phyloP scores from a whole-genome alignment of 2,888 invertebrate genomes.

The Lepidonotus clava region DNA sequence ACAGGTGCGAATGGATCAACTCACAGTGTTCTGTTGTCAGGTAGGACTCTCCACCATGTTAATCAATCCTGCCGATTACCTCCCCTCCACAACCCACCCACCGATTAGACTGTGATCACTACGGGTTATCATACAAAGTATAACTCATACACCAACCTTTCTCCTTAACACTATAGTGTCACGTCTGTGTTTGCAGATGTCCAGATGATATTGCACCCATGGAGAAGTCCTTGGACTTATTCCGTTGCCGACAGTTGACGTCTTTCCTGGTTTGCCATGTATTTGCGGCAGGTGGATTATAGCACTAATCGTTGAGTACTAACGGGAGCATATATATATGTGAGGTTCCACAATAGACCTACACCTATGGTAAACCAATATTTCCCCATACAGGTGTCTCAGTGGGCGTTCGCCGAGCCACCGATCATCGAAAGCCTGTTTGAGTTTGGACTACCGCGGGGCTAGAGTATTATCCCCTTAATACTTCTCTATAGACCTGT shows the following conservation, averaged over 20 bases:
- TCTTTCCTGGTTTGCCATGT: background rate
- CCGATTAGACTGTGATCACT: no score
- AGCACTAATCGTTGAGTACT: background rate
- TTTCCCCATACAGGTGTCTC: background rate
- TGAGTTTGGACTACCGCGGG: background rate
- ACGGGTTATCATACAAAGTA: no score
- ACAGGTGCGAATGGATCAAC: no score
- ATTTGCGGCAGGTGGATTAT: background rate
- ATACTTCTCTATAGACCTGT: background rate
- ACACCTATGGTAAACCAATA: slow-evolving; percentile 22
- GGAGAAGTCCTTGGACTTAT: background rate
- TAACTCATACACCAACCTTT: no score
- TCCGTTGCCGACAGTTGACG: background rate
- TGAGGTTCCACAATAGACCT: background rate
- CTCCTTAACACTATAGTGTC: no score
- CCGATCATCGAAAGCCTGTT: background rate
- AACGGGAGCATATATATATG: background rate
- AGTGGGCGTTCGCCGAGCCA: background rate
- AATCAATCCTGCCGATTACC: no score
- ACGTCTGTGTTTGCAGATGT: background rate
- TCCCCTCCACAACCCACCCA: no score
- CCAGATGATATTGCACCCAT: background rate
- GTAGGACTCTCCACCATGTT: no score
- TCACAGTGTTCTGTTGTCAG: no score
- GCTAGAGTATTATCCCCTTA: background rate